Base-by-base conservation (phyloP, 2,113 vertebrate genomes). In the Corythornis cristatus region DNA sequence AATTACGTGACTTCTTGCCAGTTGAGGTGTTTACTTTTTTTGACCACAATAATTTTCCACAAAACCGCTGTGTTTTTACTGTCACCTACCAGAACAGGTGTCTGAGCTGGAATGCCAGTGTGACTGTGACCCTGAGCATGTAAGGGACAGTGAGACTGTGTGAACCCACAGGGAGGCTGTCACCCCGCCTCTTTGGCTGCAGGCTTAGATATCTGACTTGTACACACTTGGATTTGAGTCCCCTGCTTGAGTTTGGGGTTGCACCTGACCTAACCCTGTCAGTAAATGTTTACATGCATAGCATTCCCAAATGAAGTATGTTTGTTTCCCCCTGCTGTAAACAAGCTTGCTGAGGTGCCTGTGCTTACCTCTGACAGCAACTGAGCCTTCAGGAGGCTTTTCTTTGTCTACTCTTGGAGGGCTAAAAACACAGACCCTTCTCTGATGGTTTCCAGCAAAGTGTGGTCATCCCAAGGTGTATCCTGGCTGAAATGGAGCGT, bases 121-220 rank as follows among this genome's bases (percentile, higher is more conserved):
- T 37, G 45, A 33, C 21, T 1, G 4, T 0, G 1, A 4, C 57
- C 15, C 12, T 4, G 3, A 60, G 25, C 2, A 0, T 0, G 0
- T 31, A 43, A 58, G 12, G 26, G 20, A 74, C 4, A 1, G 18
- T 5, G 25, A 72, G 21, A 0, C 1, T 9, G 10, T 12, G 17
- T 29, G 43, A 53, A 7, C 0, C 12, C 0, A 0, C n/a, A 29
- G 31, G 14, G 28, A 58, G 7, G 18, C 15, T 6, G 23, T 8
- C 21, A 35, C 11, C 5, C 37, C 31, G 45, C 33, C 8, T 57
- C 19, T 23, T 19, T 21, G 43, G 26, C 23, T 54, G 8, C 0
- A 2, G 21, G 8, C 19, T 90, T 56, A 26, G 12, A 4, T 22
- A 14, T 54, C 74, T 54, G 33, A 28, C 20, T 71, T 70, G 35